These are phyloP conservation scores for Chloroceryle inda DNA, from an alignment of 2,797 vertebrate genomes.

Conservation along the genomic window DNA sequence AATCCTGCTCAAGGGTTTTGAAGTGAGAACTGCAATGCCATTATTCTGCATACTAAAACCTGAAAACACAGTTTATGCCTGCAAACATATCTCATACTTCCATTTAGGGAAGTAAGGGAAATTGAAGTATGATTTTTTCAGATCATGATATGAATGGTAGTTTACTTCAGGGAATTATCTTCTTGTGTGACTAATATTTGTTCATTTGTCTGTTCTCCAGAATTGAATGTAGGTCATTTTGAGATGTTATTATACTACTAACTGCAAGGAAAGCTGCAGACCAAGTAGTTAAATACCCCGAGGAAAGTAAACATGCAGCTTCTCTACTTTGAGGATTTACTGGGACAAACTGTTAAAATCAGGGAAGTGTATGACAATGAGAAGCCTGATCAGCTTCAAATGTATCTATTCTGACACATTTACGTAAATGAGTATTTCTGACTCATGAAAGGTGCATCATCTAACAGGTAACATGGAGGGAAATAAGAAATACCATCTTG, in stretches of 20 bases:
- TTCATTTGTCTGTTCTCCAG: conserved; percentile 15
- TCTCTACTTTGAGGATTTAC: conserved; percentile 15
- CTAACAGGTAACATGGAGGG: neutral
- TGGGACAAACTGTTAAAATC: conserved; percentile 8
- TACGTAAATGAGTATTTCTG: conserved; percentile 9
- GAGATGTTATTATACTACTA: conserved; percentile 38
- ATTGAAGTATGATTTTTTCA: neutral
- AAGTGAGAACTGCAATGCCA: rapidly evolving
- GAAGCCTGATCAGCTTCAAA: neutral
- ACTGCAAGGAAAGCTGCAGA: conserved; percentile 54
- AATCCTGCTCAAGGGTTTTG: neutral
- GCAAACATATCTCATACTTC: neutral
- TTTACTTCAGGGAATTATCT: conserved; percentile 38
- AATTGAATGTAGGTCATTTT: conserved; percentile 30
- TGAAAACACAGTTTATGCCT: neutral
- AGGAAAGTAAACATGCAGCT: conserved; percentile 47
- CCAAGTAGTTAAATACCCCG: conserved; percentile 47
- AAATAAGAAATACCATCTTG: neutral
- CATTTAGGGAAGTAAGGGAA: neutral
- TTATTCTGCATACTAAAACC: neutral
- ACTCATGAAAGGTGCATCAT: neutral
- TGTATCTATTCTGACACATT: neutral
- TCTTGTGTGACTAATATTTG: conserved; percentile 26
- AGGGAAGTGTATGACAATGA: neutral
- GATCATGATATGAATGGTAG: neutral